A percentile compares a stretch with the other conserved stretches of the same genome.
Conservation (phyloP, 2,888 invertebrate species). For the Nipponacmea schrenckii region DNA sequence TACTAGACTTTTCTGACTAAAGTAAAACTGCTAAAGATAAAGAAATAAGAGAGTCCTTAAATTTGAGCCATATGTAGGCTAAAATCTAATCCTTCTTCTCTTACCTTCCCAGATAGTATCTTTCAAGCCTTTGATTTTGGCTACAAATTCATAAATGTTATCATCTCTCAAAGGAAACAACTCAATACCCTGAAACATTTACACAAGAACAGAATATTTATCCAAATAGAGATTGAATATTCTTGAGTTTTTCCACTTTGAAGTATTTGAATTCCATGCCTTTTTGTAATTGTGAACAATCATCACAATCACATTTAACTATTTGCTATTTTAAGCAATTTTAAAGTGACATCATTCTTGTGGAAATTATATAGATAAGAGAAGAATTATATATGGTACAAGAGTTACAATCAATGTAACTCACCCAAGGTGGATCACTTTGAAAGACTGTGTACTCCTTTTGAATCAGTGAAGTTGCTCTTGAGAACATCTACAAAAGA, state of each 20-base stretch:
- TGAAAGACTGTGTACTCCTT: conserved; percentile 51
- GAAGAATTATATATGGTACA: too few relatives aligned
- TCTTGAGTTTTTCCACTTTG: too few relatives aligned
- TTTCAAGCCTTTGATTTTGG: conserved; percentile 57
- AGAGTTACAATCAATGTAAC: conserved; percentile 13
- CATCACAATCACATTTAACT: background rate
- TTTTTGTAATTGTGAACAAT: background rate
- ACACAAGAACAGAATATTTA: background rate
- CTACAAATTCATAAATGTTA: conserved; percentile 64
- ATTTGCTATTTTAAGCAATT: too few relatives aligned
- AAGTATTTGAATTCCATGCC: too few relatives aligned
- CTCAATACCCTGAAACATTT: conserved; percentile 55
- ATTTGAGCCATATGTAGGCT: too few relatives aligned
- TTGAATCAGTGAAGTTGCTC: conserved; percentile 61
- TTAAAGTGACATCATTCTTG: too few relatives aligned
- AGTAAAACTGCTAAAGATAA: too few relatives aligned
- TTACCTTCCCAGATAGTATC: conserved; percentile 64
- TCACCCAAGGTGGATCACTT: conserved; percentile 55
- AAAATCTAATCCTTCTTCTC: background rate
- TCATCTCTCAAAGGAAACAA: conserved; percentile 55
- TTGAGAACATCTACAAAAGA: conserved; percentile 52
- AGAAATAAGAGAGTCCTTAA: too few relatives aligned
- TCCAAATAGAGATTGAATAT: too few relatives aligned
- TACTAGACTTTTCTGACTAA: too few relatives aligned
- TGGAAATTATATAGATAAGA: too few relatives aligned